phyloP scores from a whole-genome alignment of 2,797 vertebrate genomes.

The Toxotes lorentzi region DNA sequence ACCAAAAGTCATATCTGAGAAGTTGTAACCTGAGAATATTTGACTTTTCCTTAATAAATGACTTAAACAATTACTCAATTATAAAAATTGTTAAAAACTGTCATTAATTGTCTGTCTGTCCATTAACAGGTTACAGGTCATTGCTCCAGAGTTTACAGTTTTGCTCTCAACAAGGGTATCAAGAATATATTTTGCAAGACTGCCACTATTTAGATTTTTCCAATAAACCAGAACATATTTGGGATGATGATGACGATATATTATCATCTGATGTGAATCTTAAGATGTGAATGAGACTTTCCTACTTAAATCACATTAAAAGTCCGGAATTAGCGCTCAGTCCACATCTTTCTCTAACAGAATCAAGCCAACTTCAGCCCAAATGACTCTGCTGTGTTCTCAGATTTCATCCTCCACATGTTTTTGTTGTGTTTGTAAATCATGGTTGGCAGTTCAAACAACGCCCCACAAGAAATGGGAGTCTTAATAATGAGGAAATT shows the following conservation, averaged over 20 bases:
- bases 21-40: neutral
- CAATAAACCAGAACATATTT: neutral
- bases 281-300: neutral
- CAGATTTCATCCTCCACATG: neutral
- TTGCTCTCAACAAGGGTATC: neutral
- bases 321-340: no score
- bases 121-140: neutral
- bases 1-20: neutral
- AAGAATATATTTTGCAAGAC: neutral
- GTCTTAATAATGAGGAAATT: slow-evolving; percentile 30
- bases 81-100: neutral
- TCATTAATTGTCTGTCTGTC: accelerated
- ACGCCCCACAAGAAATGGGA: neutral
- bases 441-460: slow-evolving; percentile 12
- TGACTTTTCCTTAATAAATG: neutral
- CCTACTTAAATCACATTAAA: neutral
- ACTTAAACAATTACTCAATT: neutral
- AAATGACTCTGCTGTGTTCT: neutral
- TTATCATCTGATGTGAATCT: neutral
- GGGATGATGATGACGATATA: neutral
- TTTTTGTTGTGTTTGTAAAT: slow-evolving; percentile 1
- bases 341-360: neutral
- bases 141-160: neutral
- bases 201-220: neutral
- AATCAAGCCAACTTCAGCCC: neutral